Base-by-base conservation (phyloP, 2,888 invertebrate genomes). In the Drosophila emarginata region DNA sequence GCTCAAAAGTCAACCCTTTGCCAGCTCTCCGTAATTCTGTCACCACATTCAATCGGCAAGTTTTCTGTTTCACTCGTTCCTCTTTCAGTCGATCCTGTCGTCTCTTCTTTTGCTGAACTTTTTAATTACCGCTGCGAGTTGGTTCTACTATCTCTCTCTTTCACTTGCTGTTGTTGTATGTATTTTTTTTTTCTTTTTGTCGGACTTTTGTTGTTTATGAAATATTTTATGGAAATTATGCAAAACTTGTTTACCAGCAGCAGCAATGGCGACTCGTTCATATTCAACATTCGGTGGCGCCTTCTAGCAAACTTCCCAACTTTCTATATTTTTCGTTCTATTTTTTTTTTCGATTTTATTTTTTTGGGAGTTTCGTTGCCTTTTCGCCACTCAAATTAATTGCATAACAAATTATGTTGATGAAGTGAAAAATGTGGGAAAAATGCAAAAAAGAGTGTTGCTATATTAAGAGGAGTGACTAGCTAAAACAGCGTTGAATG, bases 41-140 rank as follows among this genome's bases (percentile, higher is more conserved):
- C 61, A 72, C 65, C 64, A 68, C 62, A 57, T 64, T 75, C 78
- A 80, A 83, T 80, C 71, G 67, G 39, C 68, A 76, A 80, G 72
- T 86, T 80, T 74, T 66, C 23, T 54, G 45, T 61, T 54, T 28
- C 54, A 23, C 21, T 60, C 36, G 9, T 11, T 58, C 26, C 26
- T 58, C 26, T 23, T 14, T 12, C n/a, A 36, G 45, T 45, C 45
- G 45, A 45, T 45, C 45, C 45, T 45, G 45, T 45, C 45, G 58
- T 32, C 54, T 64, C 65, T 66, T 78, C 57, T 67, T 65, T 64
- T 56, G 9, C 61, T 67, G 45, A 83, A 81, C 81, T 84, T 81
- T 81, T 81, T 87, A 81, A 87, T 81, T 81, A 78, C 68, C 78
- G 69, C 72, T 73, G 64, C 64, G 60, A 67, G 63, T 76, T 66